A percentile compares a stretch with the other conserved stretches of the same genome.
Evolutionary conservation across 2,888 invertebrate genomes (phyloP).

Genomic region (Amphipyra berbera): DNA sequence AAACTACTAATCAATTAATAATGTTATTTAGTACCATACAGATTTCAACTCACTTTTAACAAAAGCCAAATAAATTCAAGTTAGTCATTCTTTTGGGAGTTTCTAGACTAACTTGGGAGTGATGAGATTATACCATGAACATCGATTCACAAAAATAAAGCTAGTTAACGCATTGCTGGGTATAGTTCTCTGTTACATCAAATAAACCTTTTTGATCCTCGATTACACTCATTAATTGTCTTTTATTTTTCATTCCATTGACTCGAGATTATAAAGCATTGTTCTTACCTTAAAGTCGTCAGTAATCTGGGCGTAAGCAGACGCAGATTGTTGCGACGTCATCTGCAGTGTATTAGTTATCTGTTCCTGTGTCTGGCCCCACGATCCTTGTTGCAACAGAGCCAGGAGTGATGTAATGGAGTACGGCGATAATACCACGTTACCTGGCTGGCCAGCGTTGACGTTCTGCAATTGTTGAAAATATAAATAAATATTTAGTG

Average conservation of each 20-base stretch:
- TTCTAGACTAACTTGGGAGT: too few relatives aligned
- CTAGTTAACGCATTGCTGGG: too few relatives aligned
- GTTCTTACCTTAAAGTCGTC: conserved; percentile 69
- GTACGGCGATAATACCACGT: conserved; percentile 84
- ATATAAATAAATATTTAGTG: not conserved
- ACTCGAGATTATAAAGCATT: not conserved
- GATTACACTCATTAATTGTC: too few relatives aligned
- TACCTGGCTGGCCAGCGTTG: conserved; percentile 63
- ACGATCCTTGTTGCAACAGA: conserved; percentile 84
- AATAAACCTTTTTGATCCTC: not conserved
- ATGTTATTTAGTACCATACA: too few relatives aligned
- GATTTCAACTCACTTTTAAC: too few relatives aligned
- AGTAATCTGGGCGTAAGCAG: conserved; percentile 65
- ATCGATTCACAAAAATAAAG: too few relatives aligned
- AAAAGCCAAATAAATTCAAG: too few relatives aligned
- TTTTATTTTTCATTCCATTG: too few relatives aligned
- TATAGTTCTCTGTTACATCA: too few relatives aligned
- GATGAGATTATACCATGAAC: too few relatives aligned
- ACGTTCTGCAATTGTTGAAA: conserved; percentile 55
- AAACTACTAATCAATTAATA: too few relatives aligned
- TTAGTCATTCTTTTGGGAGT: too few relatives aligned
- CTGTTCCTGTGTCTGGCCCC: conserved; percentile 73
- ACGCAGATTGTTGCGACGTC: conserved; percentile 65
- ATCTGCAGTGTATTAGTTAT: conserved; percentile 74
- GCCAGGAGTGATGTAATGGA: conserved; percentile 82